Base-by-base conservation (phyloP, 2,797 vertebrate species). In the Moxostoma hubbsi region DNA sequence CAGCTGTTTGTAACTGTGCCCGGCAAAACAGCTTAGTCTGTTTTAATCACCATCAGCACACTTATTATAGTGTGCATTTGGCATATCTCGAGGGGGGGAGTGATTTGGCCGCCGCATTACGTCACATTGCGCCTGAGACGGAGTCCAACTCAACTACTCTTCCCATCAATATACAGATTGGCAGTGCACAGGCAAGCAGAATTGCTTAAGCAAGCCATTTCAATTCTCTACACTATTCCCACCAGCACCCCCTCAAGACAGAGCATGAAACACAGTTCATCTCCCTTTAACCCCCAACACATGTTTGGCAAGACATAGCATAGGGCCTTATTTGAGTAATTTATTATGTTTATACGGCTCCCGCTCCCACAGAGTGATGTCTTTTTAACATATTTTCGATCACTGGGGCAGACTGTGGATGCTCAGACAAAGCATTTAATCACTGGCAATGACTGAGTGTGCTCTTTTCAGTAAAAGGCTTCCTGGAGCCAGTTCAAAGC, bases 331-430 rank as follows among this genome's bases (percentile, higher is more conserved):
- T 82, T 85, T 73, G 73, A 74, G 62, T 65, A 46, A 80, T 85
- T 79, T 79, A 77, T 87, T 79, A 79, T 84, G 75, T 87, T 84
- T 82, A 86, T 84, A 59, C 73, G 71, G 18, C 36, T 55, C 18
- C 6, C 9, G 43, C 80, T 66, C 67, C 13, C 67, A 55, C 62
- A 54, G 61, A 75, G 62, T 63, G 81, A 85, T 87, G 82, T 68
- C 68, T 86, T 87, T 86, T 79, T 82, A 85, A 84, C 77, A 81
- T 87, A 83, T 84, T 82, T 89, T 81, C 73, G 50, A 81, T 85
- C 71, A 66, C 79, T 76, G 49, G 10, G 45, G 51, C 81, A 67
- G 82, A 79, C 53, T 13, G 68, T 58, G 54, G 49, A 74, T 78
- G 43, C 36, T 43, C 64, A 86, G 77, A 83, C 82, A 84, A 73